Conservation (phyloP, 2,888 invertebrate species). For the Ochlodes sylvanus region DNA sequence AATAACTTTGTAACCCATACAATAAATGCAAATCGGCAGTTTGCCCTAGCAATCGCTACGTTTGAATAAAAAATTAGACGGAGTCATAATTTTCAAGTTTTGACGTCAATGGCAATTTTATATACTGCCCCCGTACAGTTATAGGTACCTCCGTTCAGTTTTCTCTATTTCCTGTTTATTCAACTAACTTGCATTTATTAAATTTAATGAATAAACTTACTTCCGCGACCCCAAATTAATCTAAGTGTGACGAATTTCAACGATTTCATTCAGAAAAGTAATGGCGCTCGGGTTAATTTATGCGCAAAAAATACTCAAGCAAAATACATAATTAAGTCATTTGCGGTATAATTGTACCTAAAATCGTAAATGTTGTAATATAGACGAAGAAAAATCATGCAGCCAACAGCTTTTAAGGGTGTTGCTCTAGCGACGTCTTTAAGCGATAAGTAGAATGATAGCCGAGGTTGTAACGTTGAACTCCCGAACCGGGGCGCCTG, state of each 20-base stretch:
- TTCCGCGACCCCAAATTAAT: constrained; percentile 28
- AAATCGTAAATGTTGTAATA: constrained; percentile 35
- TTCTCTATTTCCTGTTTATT: constrained; percentile 34
- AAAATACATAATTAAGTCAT: constrained; percentile 36
- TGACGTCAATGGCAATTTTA: constrained; percentile 17
- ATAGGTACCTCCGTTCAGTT: constrained; percentile 5
- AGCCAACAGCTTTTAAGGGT: constrained; percentile 19
- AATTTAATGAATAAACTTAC: constrained; percentile 26
- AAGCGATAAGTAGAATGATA: background rate
- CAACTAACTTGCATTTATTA: constrained; percentile 27
- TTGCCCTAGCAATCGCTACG: background rate
- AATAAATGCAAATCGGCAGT: background rate
- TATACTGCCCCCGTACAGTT: background rate
- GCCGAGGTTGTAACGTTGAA: too few species aligned
- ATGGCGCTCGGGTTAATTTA: constrained; percentile 17
- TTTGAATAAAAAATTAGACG: background rate
- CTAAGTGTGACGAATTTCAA: constrained; percentile 33
- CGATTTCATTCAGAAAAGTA: constrained; percentile 30
- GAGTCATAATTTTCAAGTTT: constrained; percentile 3
- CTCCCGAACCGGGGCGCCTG: too few species aligned
- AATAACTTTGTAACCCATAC: background rate
- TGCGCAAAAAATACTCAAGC: constrained; percentile 23
- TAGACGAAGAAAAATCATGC: constrained; percentile 33
- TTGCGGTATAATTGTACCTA: constrained; percentile 34
- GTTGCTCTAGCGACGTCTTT: background rate